Percentiles rank a stretch among this genome's conserved stretches.
Evolutionary conservation across 1,140 invertebrate genomes (phyloP).

Genomic region (Macrosteles quadrilineatus): DNA sequence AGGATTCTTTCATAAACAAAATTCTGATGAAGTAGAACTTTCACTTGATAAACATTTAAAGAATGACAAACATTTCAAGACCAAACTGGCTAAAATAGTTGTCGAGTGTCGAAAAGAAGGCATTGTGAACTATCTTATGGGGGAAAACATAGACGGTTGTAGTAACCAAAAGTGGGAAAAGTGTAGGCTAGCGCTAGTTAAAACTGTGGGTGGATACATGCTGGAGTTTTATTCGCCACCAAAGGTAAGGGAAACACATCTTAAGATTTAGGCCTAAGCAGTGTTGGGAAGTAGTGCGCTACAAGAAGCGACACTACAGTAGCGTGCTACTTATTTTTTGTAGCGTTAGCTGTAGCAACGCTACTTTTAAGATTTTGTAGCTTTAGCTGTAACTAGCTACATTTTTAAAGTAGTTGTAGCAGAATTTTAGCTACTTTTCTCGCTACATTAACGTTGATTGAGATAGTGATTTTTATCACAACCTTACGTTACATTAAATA

Average conservation of each 20-base stretch:
- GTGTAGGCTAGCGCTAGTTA: constrained; percentile 85
- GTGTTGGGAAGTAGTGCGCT: too few species aligned
- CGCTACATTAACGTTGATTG: too few species aligned
- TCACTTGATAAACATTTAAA: constrained; percentile 60
- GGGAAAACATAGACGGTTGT: constrained; percentile 83
- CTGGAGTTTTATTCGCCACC: constrained; percentile 95
- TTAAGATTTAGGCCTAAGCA: too few species aligned
- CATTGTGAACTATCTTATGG: constrained; percentile 86
- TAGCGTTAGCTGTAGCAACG: too few species aligned
- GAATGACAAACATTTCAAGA: constrained; percentile 75
- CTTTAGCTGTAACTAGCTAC: too few species aligned
- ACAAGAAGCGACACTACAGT: too few species aligned
- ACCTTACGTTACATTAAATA: too few species aligned
- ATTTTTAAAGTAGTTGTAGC: too few species aligned
- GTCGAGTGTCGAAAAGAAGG: constrained; percentile 93
- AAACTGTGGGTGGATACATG: constrained; percentile 91
- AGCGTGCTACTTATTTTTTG: too few species aligned
- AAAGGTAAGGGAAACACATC: constrained; percentile 59
- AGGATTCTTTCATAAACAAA: constrained; percentile 86
- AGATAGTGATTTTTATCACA: too few species aligned
- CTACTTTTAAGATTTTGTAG: too few species aligned
- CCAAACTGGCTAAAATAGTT: constrained; percentile 86
- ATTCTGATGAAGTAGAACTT: constrained; percentile 85
- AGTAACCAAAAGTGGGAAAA: constrained; percentile 90
- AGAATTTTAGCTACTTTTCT: too few species aligned